A percentile compares a stretch with the other conserved stretches of the same genome.
phyloP scores from a whole-genome alignment of 2,888 invertebrate genomes.

The Caenorhabditis wallacei region DNA sequence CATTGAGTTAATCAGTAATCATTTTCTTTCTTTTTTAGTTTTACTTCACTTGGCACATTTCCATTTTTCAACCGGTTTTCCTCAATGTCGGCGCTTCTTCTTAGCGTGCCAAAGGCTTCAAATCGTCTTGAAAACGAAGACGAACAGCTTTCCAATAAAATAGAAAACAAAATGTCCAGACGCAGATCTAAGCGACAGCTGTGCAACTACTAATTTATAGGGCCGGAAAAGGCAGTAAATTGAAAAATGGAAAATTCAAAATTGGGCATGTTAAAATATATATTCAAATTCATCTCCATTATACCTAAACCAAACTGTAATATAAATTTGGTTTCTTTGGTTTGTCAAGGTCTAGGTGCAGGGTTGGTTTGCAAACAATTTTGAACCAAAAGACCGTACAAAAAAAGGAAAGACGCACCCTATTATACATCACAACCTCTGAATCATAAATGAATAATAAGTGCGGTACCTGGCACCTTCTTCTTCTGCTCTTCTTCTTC shows the following conservation, averaged over 20 bases:
- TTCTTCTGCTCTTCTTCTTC: slow-evolving; percentile 13
- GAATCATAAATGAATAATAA: slow-evolving; percentile 64
- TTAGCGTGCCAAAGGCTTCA: slow-evolving; percentile 57
- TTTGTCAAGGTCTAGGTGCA: background rate
- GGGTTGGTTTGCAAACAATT: slow-evolving; percentile 40
- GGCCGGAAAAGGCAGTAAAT: background rate
- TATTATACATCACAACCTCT: slow-evolving; percentile 53
- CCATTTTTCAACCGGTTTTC: slow-evolving; percentile 35
- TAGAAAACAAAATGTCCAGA: slow-evolving; percentile 45
- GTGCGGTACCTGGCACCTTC: slow-evolving; percentile 57
- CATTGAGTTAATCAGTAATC: slow-evolving; percentile 14
- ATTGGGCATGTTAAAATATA: background rate
- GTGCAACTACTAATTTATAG: slow-evolving; percentile 43
- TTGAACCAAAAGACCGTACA: slow-evolving; percentile 9
- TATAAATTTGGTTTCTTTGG: too few relatives aligned
- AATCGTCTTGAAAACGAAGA: slow-evolving; percentile 47
- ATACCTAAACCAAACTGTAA: too few relatives aligned
- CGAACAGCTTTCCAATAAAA: slow-evolving; percentile 34
- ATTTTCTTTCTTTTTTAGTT: background rate
- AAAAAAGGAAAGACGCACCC: slow-evolving; percentile 50
- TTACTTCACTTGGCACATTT: slow-evolving; percentile 37
- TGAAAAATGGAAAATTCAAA: slow-evolving; percentile 3
- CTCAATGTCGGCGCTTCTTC: slow-evolving; percentile 5
- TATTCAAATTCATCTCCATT: too few relatives aligned
- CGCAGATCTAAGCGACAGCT: slow-evolving; percentile 42